These are phyloP conservation scores for Oasisia sp. DNA, from an alignment of 2,888 invertebrate genomes.

Conservation along the genomic window DNA sequence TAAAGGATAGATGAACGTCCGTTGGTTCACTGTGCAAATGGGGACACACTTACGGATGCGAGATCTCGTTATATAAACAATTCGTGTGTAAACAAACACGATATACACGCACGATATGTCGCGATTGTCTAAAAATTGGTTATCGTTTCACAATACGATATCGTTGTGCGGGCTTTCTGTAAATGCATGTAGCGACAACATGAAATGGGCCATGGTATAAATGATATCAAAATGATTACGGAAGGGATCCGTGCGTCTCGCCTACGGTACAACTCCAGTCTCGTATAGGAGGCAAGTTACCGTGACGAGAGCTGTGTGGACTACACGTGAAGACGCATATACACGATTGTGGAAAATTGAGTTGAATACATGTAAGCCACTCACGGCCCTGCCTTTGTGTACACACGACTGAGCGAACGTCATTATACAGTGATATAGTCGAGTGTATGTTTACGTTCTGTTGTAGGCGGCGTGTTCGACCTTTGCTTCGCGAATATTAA, in stretches of 20 bases:
- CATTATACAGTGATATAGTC: neutral
- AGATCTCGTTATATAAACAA: too few relatives aligned
- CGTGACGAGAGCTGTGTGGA: neutral
- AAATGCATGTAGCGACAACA: neutral
- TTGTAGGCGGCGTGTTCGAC: neutral
- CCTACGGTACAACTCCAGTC: neutral
- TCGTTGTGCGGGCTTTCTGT: neutral
- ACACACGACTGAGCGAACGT: neutral
- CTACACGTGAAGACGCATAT: neutral
- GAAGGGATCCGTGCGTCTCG: neutral
- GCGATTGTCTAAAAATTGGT: neutral
- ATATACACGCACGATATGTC: neutral
- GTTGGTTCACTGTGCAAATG: neutral
- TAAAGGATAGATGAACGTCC: too few relatives aligned
- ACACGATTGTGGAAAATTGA: neutral
- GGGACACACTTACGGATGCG: neutral
- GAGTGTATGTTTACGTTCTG: slow-evolving; percentile 8
- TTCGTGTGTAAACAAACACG: neutral
- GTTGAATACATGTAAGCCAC: neutral
- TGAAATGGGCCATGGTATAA: neutral
- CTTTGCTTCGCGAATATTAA: neutral
- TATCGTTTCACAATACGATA: neutral
- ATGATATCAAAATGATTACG: neutral
- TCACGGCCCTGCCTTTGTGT: neutral
- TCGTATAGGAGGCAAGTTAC: neutral